A percentile compares a stretch with the other conserved stretches of the same genome.
Conservation (phyloP, 2,797 vertebrate genomes). For the Schizopygopsis malacanthus region DNA sequence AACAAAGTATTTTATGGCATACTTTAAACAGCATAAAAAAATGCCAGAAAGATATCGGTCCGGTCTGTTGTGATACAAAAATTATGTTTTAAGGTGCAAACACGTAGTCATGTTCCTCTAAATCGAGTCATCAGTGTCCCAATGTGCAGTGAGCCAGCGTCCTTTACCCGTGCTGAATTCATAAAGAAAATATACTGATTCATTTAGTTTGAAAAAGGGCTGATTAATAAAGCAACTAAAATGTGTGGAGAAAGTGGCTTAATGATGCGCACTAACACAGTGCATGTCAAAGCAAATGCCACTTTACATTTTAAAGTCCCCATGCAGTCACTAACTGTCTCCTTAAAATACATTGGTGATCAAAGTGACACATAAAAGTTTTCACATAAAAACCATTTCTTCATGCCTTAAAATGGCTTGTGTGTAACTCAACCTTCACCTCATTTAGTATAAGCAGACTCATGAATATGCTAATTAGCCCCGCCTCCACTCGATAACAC, state of each 20-base stretch:
- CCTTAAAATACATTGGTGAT: not conserved
- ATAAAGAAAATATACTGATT: not conserved
- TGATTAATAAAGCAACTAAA: not conserved
- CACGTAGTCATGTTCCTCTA: not conserved
- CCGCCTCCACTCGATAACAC: not conserved
- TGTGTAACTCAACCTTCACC: not conserved
- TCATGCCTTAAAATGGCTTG: not conserved
- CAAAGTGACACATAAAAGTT: not conserved
- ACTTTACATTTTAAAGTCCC: no score
- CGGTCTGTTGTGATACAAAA: not conserved
- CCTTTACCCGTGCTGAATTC: not conserved
- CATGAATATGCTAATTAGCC: not conserved
- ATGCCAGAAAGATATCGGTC: not conserved
- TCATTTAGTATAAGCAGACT: not conserved
- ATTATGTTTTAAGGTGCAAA: no score
- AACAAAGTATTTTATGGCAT: not conserved
- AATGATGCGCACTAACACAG: not conserved
- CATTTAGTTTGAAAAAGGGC: not conserved
- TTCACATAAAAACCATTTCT: not conserved
- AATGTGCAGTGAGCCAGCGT: not conserved
- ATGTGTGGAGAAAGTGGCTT: constrained; percentile 37
- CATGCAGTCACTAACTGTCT: no score
- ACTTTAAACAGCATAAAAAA: not conserved
- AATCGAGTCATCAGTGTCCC: not conserved
- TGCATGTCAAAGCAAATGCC: not conserved